Evolutionary conservation across 2,888 invertebrate genomes (phyloP), one percentile per base, ranked within the genome.

Genomic region (Caenorhabditis parvicauda): DNA sequence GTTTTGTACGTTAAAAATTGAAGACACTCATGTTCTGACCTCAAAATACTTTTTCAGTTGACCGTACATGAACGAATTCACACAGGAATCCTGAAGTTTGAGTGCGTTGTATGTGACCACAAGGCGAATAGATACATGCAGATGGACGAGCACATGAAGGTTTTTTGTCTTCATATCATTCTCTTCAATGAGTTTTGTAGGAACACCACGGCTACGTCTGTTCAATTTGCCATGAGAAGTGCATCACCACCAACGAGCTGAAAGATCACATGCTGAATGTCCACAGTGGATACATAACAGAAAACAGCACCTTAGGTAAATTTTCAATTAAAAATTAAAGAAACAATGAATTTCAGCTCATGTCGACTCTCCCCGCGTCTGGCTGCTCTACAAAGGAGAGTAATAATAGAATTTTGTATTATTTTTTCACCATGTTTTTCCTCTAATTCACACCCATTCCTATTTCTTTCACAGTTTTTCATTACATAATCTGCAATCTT

Each of bases 21-120:
- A 32, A 12, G 35, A 32, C 9, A 32, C 35, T 32, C 35, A 12
- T 32, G n/a, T n/a, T n/a, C n/a, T n/a, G n/a, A n/a, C n/a, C n/a
- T n/a, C n/a, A n/a, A n/a, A n/a, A n/a, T 21, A 46, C 14, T 5
- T 27, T 46, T 19, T 22, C 37, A 76, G 72, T 71, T 76, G 12
- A 72, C 76, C 6, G 75, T 79, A n/a, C 81, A 81, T 51, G 81
- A 81, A 51, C 67, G 81, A 19, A 67, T 81, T 39, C 81, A 81
- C 57, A 81, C 81, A n/a, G 81, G 81, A 51, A 81, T 81, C 54
- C 74, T 81, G 32, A 75, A 75, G 48, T 81, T 78, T 49, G 81
- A 81, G 56, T 81, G 81, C 59, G 71, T 67, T 42, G 61, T 75
- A 7, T 67, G 72, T 46, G 72, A 72, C 43, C 66, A 51, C 45